Conservation (phyloP, 2,797 vertebrate genomes). For the Rhynchotus rufescens region DNA sequence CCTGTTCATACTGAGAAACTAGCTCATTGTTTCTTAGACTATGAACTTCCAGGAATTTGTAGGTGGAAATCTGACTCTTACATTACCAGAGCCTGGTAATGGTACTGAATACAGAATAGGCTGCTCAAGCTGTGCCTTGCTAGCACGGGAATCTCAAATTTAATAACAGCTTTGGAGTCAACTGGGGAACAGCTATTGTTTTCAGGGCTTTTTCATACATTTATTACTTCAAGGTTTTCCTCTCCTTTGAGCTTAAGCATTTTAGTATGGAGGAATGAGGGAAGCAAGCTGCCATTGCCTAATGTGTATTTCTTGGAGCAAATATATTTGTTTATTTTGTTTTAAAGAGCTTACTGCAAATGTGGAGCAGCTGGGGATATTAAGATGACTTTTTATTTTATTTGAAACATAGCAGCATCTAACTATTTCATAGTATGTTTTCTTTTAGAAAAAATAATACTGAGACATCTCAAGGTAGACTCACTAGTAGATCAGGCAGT, state of each 20-base stretch:
- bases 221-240: conserved; percentile 20
- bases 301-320: neutral
- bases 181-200: conserved; percentile 43
- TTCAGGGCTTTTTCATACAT: neutral
- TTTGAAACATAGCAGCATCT: neutral
- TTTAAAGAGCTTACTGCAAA: conserved; percentile 37
- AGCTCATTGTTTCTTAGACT: neutral
- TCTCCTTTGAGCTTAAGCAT: conserved; percentile 12
- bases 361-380: conserved; percentile 57
- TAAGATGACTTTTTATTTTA: neutral
- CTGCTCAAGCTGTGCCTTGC: conserved; percentile 28
- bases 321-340: conserved; percentile 36
- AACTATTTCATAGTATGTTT: neutral
- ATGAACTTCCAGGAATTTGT: conserved; percentile 2
- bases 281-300: conserved; percentile 43
- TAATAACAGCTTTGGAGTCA: conserved; percentile 34
- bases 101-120: neutral
- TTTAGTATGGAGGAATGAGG: conserved; percentile 16
- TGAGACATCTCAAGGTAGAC: neutral
- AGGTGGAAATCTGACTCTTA: neutral
- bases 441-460: neutral
- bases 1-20: neutral
- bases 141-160: neutral
- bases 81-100: neutral
- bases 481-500: neutral